Conservation (phyloP, 2,888 invertebrate species). For the Mycalesis mineus region DNA sequence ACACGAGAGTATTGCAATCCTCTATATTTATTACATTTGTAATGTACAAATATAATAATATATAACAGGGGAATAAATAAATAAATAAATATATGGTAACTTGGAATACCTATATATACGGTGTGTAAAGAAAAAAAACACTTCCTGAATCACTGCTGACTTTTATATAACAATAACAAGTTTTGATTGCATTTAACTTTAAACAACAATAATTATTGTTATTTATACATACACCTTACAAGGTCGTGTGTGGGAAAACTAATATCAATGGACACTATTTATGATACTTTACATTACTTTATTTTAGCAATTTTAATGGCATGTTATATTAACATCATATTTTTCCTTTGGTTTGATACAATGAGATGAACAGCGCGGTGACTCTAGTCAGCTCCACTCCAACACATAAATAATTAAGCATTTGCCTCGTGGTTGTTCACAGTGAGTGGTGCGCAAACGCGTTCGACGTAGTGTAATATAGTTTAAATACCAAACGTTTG, state of each 20-base stretch:
- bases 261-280: slow-evolving; percentile 5
- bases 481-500: not conserved
- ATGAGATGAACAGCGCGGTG: slow-evolving; percentile 16
- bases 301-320: not conserved
- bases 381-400: slow-evolving; percentile 17
- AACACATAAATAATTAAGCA: slow-evolving; percentile 29
- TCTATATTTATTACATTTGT: too few species aligned
- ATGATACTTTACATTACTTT: not conserved
- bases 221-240: not conserved
- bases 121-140: not conserved
- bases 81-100: too few species aligned
- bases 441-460: slow-evolving; percentile 26
- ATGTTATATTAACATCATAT: not conserved
- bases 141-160: not conserved
- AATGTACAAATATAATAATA: too few species aligned
- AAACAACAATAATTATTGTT: not conserved
- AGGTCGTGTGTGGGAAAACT: not conserved
- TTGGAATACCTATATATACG: too few species aligned
- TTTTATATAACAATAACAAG: not conserved
- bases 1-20: too few species aligned
- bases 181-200: not conserved
- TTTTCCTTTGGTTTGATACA: not conserved
- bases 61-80: too few species aligned
- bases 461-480: slow-evolving; percentile 6
- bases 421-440: slow-evolving; percentile 27